Conservation (phyloP, 2,888 invertebrate genomes). For the Caenorhabditis zanzibari region DNA sequence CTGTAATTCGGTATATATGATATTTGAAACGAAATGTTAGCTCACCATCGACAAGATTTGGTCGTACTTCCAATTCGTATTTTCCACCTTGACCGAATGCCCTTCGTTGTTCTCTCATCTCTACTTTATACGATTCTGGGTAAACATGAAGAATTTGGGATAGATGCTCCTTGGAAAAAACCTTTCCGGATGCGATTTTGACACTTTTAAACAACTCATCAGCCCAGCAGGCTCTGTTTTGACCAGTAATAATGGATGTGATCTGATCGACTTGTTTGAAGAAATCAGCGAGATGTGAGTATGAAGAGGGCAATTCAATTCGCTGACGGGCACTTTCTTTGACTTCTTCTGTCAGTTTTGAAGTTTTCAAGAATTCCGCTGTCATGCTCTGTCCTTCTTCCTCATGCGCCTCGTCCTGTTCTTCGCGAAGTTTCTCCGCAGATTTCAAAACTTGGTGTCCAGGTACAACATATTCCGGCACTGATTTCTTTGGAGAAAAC, state of each 20-base stretch:
- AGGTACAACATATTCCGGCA: slow-evolving; percentile 58
- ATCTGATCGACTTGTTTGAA: slow-evolving; percentile 63
- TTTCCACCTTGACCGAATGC: slow-evolving; percentile 49
- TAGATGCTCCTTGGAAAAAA: slow-evolving; percentile 46
- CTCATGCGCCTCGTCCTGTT: slow-evolving; percentile 52
- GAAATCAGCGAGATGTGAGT: slow-evolving; percentile 42
- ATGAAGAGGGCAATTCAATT: slow-evolving; percentile 42
- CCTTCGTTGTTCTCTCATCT: slow-evolving; percentile 49
- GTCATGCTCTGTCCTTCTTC: slow-evolving; percentile 50
- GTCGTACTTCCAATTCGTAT: slow-evolving; percentile 50
- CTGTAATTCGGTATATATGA: slow-evolving; percentile 12
- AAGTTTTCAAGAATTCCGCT: slow-evolving; percentile 45
- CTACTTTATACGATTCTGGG: slow-evolving; percentile 55
- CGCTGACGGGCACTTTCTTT: slow-evolving; percentile 37
- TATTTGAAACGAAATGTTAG: background rate
- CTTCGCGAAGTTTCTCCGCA: slow-evolving; percentile 52
- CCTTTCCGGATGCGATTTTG: slow-evolving; percentile 39
- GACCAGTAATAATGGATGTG: slow-evolving; percentile 35
- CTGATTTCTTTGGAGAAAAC: slow-evolving; percentile 43
- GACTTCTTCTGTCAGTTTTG: slow-evolving; percentile 51
- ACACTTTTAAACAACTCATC: slow-evolving; percentile 54
- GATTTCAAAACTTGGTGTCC: slow-evolving; percentile 47
- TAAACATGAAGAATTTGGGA: slow-evolving; percentile 65
- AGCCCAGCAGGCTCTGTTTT: slow-evolving; percentile 41
- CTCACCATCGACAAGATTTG: slow-evolving; percentile 59